Base-by-base conservation (phyloP, 2,797 vertebrate genomes). In the Artibeus jamaicensis region DNA sequence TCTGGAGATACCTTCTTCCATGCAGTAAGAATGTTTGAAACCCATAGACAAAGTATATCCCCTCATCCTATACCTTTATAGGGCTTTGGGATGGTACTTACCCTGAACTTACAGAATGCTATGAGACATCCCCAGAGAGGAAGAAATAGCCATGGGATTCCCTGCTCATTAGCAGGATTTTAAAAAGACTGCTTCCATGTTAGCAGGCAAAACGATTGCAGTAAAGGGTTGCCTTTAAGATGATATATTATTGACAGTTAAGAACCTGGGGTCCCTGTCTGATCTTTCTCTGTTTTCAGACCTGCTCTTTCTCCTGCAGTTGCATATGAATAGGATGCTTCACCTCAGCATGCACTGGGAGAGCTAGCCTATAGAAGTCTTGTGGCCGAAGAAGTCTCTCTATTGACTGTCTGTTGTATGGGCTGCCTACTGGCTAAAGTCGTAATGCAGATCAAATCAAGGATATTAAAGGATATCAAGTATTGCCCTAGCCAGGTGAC, bases 221-320 rank as follows among this genome's bases (percentile, higher is more conserved):
- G 88, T 48, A 34, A 79, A 88, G 44, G 50, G 71, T 78, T 95
- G 83, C 53, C 97, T 95, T 97, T 93, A 57, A 79, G n/a, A 92
- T 94, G 73, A 91, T 90, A 71, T 87, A 19, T 90, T 93, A 96
- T 74, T 67, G 55, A 97, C 87, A 48, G 50, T 86, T 37, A 83
- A 96, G 73, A 78, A 67, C 89, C 96, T 68, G 68, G 14, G 78
- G 76, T 29, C 73, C 93, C 77, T 50, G 26, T 19, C 62, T 92
- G 79, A 85, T 44, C 70, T 68, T 94, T 92, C 92, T 97, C 93
- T 92, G 88, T 96, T 91, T 32, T 90, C 89, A 94, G 53, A 90
- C 70, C 77, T 85, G 46, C 34, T 89, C 78, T 95, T 96, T 93
- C 95, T 96, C 94, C 91, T 39, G 21, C 76, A 94, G 84, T 44